Base-by-base conservation (phyloP, 1,140 invertebrate genomes). In the Vollenhovia emeryi region DNA sequence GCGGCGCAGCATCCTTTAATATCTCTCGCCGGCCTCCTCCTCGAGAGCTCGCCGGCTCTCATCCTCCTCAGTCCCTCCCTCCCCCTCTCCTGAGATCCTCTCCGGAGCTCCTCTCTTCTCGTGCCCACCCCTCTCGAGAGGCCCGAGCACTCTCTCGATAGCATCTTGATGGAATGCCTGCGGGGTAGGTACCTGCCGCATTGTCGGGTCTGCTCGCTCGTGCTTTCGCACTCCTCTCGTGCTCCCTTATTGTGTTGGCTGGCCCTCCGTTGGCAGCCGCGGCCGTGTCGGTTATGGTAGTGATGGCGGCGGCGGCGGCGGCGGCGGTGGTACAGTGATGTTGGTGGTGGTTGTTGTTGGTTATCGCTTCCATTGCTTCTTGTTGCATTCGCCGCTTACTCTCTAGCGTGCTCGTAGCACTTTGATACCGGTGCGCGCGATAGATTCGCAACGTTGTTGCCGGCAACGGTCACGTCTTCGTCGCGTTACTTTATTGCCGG, bases 121-220 rank as follows among this genome's bases (percentile, higher is more conserved):
- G 36, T 71, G 40, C 50, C 68, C 50, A 60, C 59, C 87, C 85
- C 89, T 84, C 76, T 66, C 62, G 21, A 66, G 21, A 66, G 85
- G 60, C 68, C 78, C 69, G 69, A 82, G 73, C 86, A 86, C 89
- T 89, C 88, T 89, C 89, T 91, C 93, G 93, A 94, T 94, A 94
- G 88, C 90, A 93, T 94, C 93, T 94, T 94, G 93, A 94, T 94
- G 93, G 93, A 94, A 94, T 94, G 93, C 91, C 92, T 90, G 89
- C 86, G 89, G 91, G 90, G 90, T 93, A 91, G 92, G 93, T 94
- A 92, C 91, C 92, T 92, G 92, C 92, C 90, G 93, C 91, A 93
- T 93, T 92, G 93, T 94, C 92, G 92, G 90, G 84, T 85, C 74
- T 66, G 86, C 85, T 87, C 87, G 82, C 84, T 87, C 85, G 87